A percentile compares a stretch with the other conserved stretches of the same genome.
phyloP scores from a whole-genome alignment of 2,888 invertebrate genomes.

The Acanthosepion esculentum region DNA sequence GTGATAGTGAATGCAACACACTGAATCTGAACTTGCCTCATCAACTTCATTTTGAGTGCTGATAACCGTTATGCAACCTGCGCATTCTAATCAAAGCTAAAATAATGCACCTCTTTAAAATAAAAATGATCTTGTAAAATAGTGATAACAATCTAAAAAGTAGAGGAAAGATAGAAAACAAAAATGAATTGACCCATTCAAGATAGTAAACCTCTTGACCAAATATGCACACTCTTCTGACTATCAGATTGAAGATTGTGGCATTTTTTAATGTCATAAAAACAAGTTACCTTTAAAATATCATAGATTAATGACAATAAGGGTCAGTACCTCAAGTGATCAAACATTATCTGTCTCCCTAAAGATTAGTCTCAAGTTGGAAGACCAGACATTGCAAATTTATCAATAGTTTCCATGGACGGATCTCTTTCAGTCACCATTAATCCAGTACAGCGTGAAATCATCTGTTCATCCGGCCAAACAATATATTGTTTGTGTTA shows the following conservation, averaged over 20 bases:
- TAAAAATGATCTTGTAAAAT: too few relatives aligned
- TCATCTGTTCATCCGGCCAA: background rate
- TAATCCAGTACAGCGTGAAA: background rate
- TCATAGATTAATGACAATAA: background rate
- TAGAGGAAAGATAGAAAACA: too few relatives aligned
- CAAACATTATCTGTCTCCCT: background rate
- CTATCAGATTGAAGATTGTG: background rate
- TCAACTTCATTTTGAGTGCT: too few relatives aligned
- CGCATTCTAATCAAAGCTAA: too few relatives aligned
- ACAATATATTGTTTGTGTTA: background rate
- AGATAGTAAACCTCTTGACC: background rate
- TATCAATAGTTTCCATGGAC: conserved; percentile 11
- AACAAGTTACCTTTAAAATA: background rate
- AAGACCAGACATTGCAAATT: background rate
- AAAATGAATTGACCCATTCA: too few relatives aligned
- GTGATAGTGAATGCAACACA: too few relatives aligned
- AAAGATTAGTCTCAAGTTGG: conserved; percentile 11
- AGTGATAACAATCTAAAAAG: too few relatives aligned
- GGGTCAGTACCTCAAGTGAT: conserved; percentile 1
- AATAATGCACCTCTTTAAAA: too few relatives aligned
- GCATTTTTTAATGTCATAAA: background rate
- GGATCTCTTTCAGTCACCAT: background rate
- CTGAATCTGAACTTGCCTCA: too few relatives aligned
- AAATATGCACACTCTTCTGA: background rate
- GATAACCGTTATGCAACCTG: too few relatives aligned